Conservation (phyloP, 2,888 invertebrate genomes). For the Phymatocera aterrima region DNA sequence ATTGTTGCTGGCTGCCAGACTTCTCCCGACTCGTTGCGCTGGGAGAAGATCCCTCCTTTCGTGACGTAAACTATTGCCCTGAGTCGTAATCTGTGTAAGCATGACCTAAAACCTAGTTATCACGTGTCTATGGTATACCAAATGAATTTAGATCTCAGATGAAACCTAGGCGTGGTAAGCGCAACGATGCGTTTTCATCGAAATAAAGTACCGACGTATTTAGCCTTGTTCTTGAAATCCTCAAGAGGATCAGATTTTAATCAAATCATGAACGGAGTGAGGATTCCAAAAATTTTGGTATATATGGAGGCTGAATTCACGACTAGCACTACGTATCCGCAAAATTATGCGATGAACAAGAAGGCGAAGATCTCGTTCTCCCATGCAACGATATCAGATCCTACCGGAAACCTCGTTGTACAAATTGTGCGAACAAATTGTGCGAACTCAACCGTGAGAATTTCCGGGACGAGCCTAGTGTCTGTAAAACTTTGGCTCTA, state of each 20-base stretch:
- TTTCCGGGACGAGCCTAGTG: not conserved
- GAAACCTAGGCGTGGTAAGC: no score
- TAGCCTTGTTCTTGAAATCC: no score
- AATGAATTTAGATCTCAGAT: not conserved
- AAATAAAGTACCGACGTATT: no score
- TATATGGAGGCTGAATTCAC: no score
- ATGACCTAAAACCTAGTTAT: constrained; percentile 36
- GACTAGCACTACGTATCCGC: not conserved
- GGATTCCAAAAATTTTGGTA: no score
- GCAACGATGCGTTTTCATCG: no score
- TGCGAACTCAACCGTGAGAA: not conserved
- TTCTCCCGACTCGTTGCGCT: not conserved
- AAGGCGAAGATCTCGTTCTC: not conserved
- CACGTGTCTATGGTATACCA: not conserved
- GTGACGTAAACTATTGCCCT: constrained; percentile 22
- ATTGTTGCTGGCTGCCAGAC: not conserved
- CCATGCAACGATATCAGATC: not conserved
- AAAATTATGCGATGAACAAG: not conserved
- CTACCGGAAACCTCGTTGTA: not conserved
- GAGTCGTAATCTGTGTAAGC: constrained; percentile 30
- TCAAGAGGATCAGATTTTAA: no score
- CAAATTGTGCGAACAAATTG: not conserved
- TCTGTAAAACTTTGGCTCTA: not conserved
- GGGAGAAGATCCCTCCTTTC: constrained; percentile 13
- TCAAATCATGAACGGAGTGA: no score